A percentile compares a stretch with the other conserved stretches of the same genome.
Evolutionary conservation across 92 coral and sea anemone genomes (phyloP).

Genomic region (Hydrozoanthus gracilis): DNA sequence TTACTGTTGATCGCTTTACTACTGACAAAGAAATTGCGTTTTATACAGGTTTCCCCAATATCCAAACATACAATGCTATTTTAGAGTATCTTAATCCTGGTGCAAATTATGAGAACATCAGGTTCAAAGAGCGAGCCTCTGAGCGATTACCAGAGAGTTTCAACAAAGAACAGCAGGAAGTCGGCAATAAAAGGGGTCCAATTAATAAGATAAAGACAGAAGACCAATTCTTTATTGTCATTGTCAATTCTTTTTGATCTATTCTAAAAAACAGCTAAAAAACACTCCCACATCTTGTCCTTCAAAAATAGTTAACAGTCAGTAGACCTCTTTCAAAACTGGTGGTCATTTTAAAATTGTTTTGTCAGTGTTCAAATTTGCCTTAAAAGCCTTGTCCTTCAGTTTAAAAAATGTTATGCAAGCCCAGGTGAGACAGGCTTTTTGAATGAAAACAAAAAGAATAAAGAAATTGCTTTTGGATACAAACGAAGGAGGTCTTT

Average conservation of each 20-base stretch:
- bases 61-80: slow-evolving; percentile 33
- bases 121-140: slow-evolving; percentile 46
- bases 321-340: no score
- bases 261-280: no score
- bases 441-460: no score
- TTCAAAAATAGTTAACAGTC: no score
- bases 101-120: slow-evolving; percentile 61
- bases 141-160: slow-evolving; percentile 40
- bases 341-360: no score
- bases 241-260: not conserved
- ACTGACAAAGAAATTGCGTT: slow-evolving; percentile 55
- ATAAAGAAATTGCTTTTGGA: no score
- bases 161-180: slow-evolving; percentile 33
- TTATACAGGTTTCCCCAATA: slow-evolving; percentile 56
- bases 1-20: slow-evolving; percentile 23
- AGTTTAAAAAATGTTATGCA: no score
- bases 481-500: no score
- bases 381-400: no score
- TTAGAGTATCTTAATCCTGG: slow-evolving; percentile 56
- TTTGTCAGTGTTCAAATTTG: no score
- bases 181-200: slow-evolving; percentile 48
- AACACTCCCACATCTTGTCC: no score
- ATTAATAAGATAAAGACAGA: not conserved
- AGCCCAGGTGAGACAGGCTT: no score
- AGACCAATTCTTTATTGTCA: slow-evolving; percentile 1